Evolutionary conservation across 2,113 vertebrate genomes (phyloP).

Genomic region (Odontesthes bonariensis): DNA sequence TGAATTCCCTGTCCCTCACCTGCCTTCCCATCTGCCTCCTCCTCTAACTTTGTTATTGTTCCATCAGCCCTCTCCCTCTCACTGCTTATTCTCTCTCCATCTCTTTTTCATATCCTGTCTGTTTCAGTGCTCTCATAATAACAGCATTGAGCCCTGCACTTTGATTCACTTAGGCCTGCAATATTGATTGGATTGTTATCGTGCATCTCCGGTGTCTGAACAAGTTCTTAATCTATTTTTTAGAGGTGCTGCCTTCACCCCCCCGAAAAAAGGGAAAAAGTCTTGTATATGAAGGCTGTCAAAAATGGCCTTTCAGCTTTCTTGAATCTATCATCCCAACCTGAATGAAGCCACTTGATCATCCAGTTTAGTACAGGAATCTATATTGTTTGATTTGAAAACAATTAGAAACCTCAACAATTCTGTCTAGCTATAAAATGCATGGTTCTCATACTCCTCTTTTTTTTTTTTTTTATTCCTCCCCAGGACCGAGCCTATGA

Average conservation of each 20-base stretch:
- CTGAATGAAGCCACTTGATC: slow-evolving; percentile 23
- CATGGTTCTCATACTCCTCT: neutral
- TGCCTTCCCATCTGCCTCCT: slow-evolving; percentile 54
- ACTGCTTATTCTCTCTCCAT: slow-evolving; percentile 18
- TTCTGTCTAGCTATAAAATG: slow-evolving; percentile 1
- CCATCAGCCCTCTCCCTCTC: slow-evolving; percentile 44
- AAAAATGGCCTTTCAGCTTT: neutral
- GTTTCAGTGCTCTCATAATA: slow-evolving; percentile 63
- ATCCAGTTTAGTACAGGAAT: neutral
- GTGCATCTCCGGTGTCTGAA: slow-evolving; percentile 57
- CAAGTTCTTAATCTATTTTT: slow-evolving; percentile 58
- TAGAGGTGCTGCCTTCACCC: slow-evolving; percentile 39
- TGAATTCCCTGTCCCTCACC: slow-evolving; percentile 36
- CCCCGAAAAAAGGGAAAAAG: slow-evolving; percentile 15
- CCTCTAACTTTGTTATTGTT: slow-evolving; percentile 74
- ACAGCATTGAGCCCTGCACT: slow-evolving; percentile 57
- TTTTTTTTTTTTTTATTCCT: neutral
- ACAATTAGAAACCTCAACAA: slow-evolving; percentile 11
- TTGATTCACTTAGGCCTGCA: slow-evolving; percentile 68
- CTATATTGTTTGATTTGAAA: slow-evolving; percentile 36
- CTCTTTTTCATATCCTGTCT: slow-evolving; percentile 58
- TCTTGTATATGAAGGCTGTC: slow-evolving; percentile 7
- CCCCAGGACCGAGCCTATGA: slow-evolving; percentile 93
- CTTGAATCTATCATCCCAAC: slow-evolving; percentile 8
- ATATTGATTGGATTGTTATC: slow-evolving; percentile 79